Percentiles rank a stretch among this genome's conserved stretches.
These are phyloP conservation scores for Ophion obscuratus DNA, from an alignment of 2,888 invertebrate genomes.

Conservation along the genomic window DNA sequence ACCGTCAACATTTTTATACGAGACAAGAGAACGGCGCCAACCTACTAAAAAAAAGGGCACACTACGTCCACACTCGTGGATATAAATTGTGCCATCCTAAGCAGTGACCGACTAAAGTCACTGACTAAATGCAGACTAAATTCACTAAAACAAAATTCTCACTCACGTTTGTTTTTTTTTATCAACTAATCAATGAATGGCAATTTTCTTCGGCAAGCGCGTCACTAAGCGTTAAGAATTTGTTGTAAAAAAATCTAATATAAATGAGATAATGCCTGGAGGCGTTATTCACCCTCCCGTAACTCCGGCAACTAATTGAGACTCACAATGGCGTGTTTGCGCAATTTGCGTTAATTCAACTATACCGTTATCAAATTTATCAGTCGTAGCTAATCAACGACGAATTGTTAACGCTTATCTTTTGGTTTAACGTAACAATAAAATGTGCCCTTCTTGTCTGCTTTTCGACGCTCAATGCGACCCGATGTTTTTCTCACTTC, in stretches of 20 bases:
- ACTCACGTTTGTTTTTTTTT: conserved; percentile 13
- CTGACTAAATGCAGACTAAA: no score
- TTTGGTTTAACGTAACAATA: conserved; percentile 12
- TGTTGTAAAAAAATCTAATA: background rate
- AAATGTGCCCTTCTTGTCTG: background rate
- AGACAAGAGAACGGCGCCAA: conserved; percentile 28
- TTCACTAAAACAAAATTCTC: background rate
- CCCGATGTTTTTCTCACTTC: background rate
- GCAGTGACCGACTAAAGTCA: conserved; percentile 2
- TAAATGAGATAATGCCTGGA: background rate
- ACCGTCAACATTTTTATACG: conserved; percentile 17
- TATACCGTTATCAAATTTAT: background rate
- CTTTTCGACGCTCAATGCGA: background rate
- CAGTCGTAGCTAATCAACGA: conserved; percentile 8
- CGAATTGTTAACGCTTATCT: background rate
- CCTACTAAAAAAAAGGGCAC: conserved; percentile 31
- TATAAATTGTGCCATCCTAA: conserved; percentile 8
- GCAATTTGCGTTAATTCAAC: background rate
- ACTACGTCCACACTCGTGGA: conserved; percentile 13
- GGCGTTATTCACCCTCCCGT: background rate
- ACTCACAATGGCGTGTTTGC: background rate
- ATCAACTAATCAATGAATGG: conserved; percentile 24
- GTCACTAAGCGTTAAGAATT: background rate
- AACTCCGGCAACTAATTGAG: background rate
- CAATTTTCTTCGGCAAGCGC: conserved; percentile 23